phyloP scores from a whole-genome alignment of 2,113 vertebrate species.

The Lichenostomus cassidix region DNA sequence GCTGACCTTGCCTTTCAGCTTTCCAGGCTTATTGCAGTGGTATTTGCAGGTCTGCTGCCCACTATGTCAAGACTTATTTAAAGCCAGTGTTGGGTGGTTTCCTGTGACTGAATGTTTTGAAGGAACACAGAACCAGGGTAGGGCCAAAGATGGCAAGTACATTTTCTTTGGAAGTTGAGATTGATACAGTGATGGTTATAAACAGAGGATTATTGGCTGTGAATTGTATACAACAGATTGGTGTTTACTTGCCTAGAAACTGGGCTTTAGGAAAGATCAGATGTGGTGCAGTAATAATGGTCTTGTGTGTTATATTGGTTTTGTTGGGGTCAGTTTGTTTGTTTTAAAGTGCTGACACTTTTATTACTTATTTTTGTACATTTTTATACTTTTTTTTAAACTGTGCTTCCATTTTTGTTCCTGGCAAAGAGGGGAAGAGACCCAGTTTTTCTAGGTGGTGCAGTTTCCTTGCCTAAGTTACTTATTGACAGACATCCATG shows the following conservation, averaged over 20 bases:
- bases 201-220: neutral
- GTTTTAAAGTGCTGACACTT: neutral
- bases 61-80: rapidly evolving
- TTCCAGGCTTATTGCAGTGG: neutral
- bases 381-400: neutral
- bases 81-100: neutral
- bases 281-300: neutral
- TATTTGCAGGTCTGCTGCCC: neutral
- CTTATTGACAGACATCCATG: neutral
- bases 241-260: neutral
- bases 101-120: neutral
- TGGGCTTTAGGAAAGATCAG: neutral
- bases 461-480: neutral
- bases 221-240: neutral
- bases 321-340: neutral
- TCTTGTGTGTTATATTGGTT: neutral
- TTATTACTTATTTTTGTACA: neutral
- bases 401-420: neutral
- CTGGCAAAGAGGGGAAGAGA: neutral
- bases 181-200: neutral
- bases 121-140: neutral
- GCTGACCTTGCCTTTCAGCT: neutral
- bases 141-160: neutral
- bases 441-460: neutral
- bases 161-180: neutral